Conservation (phyloP, 2,888 invertebrate genomes). For the Smittia sp. region DNA sequence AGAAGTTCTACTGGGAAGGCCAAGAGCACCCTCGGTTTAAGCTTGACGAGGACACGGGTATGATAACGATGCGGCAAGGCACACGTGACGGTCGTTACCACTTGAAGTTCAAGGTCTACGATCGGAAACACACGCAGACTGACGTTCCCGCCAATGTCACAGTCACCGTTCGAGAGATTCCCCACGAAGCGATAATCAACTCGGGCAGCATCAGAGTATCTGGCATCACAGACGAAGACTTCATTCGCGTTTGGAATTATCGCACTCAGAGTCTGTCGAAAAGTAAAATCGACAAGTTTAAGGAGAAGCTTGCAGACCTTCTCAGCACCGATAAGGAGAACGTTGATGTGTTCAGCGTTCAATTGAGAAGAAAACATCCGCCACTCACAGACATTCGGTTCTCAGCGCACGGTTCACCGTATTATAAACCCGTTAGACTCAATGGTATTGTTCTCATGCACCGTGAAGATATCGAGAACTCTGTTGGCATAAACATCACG, state of each 20-base stretch:
- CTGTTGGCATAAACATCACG: slow-evolving; percentile 92
- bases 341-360: slow-evolving; percentile 96
- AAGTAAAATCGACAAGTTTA: slow-evolving; percentile 86
- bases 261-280: slow-evolving; percentile 78
- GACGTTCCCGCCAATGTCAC: slow-evolving; percentile 96
- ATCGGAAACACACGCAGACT: slow-evolving; percentile 90
- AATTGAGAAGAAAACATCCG: slow-evolving; percentile 79
- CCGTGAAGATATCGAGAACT: slow-evolving; percentile 87
- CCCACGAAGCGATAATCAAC: slow-evolving; percentile 92
- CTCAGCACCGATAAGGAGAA: slow-evolving; percentile 82
- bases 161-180: slow-evolving; percentile 89
- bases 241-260: slow-evolving; percentile 92
- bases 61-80: slow-evolving; percentile 93
- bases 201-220: slow-evolving; percentile 92
- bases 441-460: slow-evolving; percentile 93
- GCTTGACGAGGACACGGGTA: slow-evolving; percentile 86
- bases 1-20: slow-evolving; percentile 93
- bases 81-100: slow-evolving; percentile 85
- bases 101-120: slow-evolving; percentile 82
- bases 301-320: slow-evolving; percentile 81
- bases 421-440: slow-evolving; percentile 88
- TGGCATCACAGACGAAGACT: slow-evolving; percentile 94
- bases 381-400: slow-evolving; percentile 90
- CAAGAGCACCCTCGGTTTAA: slow-evolving; percentile 83
- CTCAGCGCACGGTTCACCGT: slow-evolving; percentile 93